A percentile compares a stretch with the other conserved stretches of the same genome.
phyloP scores from a whole-genome alignment of 2,113 vertebrate species.

The Aphelocoma coerulescens region DNA sequence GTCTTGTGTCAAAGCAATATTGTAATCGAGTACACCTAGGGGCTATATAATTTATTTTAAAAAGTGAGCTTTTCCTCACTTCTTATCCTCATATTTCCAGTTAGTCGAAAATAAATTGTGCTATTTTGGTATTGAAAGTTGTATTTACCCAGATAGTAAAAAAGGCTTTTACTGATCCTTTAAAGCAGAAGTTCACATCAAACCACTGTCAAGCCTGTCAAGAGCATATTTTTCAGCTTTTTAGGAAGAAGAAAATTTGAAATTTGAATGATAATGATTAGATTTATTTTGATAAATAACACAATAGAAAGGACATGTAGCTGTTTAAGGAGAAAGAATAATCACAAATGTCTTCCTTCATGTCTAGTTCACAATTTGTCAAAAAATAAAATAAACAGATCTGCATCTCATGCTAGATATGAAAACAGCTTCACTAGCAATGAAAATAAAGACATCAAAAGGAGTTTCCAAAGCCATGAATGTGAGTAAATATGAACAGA shows the following conservation, averaged over 20 bases:
- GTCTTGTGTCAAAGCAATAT: background rate
- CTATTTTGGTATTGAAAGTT: background rate
- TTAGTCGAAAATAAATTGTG: background rate
- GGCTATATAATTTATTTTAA: background rate
- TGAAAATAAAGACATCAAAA: background rate
- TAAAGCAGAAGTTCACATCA: background rate
- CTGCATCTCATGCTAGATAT: background rate
- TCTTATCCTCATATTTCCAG: background rate
- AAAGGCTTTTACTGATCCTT: background rate
- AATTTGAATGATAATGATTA: background rate
- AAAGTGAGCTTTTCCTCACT: background rate
- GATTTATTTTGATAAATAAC: background rate
- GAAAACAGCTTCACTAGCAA: background rate
- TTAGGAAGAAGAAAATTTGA: background rate
- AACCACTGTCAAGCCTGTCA: background rate
- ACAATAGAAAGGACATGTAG: background rate
- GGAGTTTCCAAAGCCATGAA: background rate
- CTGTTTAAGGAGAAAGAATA: background rate
- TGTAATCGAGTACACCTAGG: fast-evolving
- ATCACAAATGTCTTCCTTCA: background rate
- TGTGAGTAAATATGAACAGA: slow-evolving; percentile 5
- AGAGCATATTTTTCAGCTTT: background rate
- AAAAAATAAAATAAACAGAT: background rate
- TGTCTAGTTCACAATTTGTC: background rate
- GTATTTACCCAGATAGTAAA: background rate